A percentile compares a stretch with the other conserved stretches of the same genome.
phyloP scores from a whole-genome alignment of 2,797 vertebrate species.

The Mormyrops boulengeri region DNA sequence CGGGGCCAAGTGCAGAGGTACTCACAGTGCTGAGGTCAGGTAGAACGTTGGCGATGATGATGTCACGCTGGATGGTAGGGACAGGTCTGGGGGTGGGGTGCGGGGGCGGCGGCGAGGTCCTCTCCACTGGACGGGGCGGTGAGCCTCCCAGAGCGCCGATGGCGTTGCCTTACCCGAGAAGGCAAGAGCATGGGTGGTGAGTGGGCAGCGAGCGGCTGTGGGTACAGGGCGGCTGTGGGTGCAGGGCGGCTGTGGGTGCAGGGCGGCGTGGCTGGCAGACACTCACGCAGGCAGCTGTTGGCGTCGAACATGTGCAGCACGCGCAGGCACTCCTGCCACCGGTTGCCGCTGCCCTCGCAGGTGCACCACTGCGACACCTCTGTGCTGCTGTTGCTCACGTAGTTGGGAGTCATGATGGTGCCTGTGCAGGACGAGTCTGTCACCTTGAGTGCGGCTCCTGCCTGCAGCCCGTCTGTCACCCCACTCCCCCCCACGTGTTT shows the following conservation, averaged over 20 bases:
- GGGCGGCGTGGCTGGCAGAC: too few relatives aligned
- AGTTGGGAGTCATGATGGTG: conserved; percentile 71
- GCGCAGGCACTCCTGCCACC: conserved; percentile 61
- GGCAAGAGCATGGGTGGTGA: background rate
- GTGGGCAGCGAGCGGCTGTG: background rate
- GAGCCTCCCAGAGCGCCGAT: conserved; percentile 1
- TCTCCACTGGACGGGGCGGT: conserved; percentile 9
- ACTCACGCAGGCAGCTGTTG: conserved; percentile 70
- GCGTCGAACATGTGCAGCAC: conserved; percentile 57
- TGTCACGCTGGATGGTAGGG: conserved; percentile 4
- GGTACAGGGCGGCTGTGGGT: background rate
- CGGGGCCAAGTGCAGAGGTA: background rate
- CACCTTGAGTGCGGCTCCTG: background rate
- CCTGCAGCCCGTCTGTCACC: background rate
- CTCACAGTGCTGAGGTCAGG: conserved; percentile 23
- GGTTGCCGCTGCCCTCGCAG: conserved; percentile 66
- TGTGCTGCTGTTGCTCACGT: conserved; percentile 57
- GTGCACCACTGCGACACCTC: conserved; percentile 65
- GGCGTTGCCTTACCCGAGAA: background rate
- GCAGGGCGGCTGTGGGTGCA: background rate
- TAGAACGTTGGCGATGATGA: background rate
- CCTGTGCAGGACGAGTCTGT: conserved; percentile 34
- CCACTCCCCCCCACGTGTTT: background rate
- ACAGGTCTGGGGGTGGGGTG: conserved; percentile 6
- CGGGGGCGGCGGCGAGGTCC: background rate